Conservation (phyloP, 2,113 vertebrate genomes). For the Cyprinodon tularosa region DNA sequence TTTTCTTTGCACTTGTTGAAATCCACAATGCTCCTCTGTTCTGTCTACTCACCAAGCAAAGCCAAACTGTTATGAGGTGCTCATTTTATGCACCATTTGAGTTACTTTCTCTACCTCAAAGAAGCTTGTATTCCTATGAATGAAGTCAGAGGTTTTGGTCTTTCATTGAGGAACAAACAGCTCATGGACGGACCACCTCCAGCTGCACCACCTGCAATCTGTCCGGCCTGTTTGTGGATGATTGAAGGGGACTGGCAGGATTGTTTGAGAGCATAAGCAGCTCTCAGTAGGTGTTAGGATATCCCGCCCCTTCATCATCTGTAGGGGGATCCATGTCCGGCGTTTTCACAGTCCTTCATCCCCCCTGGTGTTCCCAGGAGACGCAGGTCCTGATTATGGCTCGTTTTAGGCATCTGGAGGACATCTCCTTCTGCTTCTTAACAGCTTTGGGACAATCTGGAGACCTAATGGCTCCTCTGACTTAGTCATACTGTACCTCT, state of each 20-base stretch:
- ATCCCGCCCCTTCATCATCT: conserved; percentile 45
- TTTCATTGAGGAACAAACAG: conserved; percentile 41
- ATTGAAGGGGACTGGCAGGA: conserved; percentile 66
- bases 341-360: conserved; percentile 37
- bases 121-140: conserved; percentile 28
- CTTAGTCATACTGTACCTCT: conserved; percentile 56
- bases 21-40: conserved; percentile 12
- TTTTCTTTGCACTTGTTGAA: neutral
- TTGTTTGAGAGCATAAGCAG: conserved; percentile 64
- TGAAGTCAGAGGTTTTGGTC: conserved; percentile 17
- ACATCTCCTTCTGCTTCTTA: conserved; percentile 56
- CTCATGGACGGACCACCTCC: conserved; percentile 16
- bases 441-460: conserved; percentile 46
- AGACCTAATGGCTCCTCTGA: conserved; percentile 69
- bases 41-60: conserved; percentile 21
- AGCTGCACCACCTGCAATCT: conserved; percentile 63
- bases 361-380: conserved; percentile 55
- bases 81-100: conserved; percentile 48
- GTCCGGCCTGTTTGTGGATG: conserved; percentile 45
- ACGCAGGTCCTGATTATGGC: conserved; percentile 62
- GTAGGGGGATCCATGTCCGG: conserved; percentile 51
- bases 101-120: conserved; percentile 47
- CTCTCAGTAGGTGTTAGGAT: conserved; percentile 48
- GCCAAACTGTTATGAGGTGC: conserved; percentile 5
- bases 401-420: conserved; percentile 56